phyloP scores from a whole-genome alignment of 2,797 vertebrate species.

The Acomys russatus region DNA sequence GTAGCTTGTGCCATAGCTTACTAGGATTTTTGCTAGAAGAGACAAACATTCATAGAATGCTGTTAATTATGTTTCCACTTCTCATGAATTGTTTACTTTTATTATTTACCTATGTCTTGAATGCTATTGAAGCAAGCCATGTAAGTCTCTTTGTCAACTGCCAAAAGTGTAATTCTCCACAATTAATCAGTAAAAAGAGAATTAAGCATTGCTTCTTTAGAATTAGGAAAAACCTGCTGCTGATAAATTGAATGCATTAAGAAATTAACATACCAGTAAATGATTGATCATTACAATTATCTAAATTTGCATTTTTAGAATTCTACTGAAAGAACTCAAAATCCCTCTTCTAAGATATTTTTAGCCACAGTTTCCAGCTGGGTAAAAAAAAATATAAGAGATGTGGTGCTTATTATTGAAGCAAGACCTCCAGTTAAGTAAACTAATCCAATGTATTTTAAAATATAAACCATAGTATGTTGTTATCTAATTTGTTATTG shows the following conservation, averaged over 20 bases:
- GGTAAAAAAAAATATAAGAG: constrained; percentile 58
- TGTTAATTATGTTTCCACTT: constrained; percentile 82
- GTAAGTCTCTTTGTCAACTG: constrained; percentile 82
- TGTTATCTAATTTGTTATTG: constrained; percentile 55
- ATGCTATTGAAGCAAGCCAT: constrained; percentile 78
- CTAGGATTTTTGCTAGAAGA: constrained; percentile 58
- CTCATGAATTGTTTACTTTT: constrained; percentile 79
- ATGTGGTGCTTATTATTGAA: constrained; percentile 40
- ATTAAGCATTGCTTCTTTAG: constrained; percentile 84
- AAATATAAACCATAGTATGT: neutral
- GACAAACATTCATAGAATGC: constrained; percentile 56
- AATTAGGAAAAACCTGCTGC: constrained; percentile 84
- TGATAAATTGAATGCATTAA: constrained; percentile 85
- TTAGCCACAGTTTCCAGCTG: constrained; percentile 57
- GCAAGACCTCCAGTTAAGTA: constrained; percentile 58
- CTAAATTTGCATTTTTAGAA: constrained; percentile 84
- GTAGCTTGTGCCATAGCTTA: constrained; percentile 52
- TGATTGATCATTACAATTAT: constrained; percentile 84
- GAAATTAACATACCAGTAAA: constrained; percentile 86
- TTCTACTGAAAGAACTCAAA: constrained; percentile 77
- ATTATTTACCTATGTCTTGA: constrained; percentile 82
- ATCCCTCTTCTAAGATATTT: constrained; percentile 69
- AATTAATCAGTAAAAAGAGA: constrained; percentile 86
- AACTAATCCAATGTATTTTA: constrained; percentile 61
- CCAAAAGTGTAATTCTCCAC: constrained; percentile 82